These are phyloP conservation scores for Elanoides forficatus DNA, from an alignment of 2,113 vertebrate genomes.

Conservation along the genomic window DNA sequence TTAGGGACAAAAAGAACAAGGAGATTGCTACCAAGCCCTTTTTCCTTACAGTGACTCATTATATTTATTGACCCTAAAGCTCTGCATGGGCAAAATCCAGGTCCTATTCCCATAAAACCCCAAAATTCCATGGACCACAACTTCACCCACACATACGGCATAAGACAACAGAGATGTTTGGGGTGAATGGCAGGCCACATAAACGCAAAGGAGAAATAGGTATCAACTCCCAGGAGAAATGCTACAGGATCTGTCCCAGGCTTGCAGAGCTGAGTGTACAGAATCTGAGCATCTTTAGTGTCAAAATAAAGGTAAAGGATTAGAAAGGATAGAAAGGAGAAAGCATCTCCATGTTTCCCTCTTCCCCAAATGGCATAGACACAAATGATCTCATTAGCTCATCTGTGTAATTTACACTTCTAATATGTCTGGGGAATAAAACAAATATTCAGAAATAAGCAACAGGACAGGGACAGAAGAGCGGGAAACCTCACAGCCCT, in stretches of 20 bases:
- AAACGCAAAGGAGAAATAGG: neutral
- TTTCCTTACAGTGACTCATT: neutral
- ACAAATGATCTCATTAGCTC: constrained; percentile 54
- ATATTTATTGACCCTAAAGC: neutral
- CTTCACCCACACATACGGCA: neutral
- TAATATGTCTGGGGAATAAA: constrained; percentile 42
- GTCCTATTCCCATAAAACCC: neutral
- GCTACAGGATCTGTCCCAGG: neutral
- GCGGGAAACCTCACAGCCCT: constrained; percentile 36
- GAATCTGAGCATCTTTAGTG: neutral
- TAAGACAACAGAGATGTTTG: neutral
- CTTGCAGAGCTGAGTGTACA: neutral
- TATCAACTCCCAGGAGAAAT: neutral
- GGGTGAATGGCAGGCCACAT: neutral
- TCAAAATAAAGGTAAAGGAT: neutral
- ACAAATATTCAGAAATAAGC: constrained; percentile 58
- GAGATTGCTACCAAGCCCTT: neutral
- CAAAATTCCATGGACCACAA: neutral
- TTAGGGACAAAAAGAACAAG: neutral
- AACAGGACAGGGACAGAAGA: constrained; percentile 3
- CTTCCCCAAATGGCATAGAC: constrained; percentile 1
- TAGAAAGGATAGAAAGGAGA: neutral
- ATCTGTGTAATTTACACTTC: constrained; percentile 55
- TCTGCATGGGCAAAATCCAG: neutral
- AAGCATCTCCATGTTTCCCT: neutral